Conservation (phyloP, 2,113 vertebrate species). For the Lamprotornis superbus region DNA sequence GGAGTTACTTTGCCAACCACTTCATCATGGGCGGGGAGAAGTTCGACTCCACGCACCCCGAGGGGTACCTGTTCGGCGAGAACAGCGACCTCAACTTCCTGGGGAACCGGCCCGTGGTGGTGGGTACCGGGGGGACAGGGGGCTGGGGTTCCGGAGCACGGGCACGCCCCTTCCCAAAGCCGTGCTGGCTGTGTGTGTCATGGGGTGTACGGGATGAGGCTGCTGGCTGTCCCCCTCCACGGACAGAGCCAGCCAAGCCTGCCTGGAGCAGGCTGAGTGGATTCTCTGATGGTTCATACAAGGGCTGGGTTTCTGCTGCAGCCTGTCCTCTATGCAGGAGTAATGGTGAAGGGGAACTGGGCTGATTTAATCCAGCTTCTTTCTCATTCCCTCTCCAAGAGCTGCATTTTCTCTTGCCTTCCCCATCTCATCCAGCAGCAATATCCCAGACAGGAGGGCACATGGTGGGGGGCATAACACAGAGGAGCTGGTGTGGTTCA, state of each 20-base stretch:
- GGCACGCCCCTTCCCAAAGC: not conserved
- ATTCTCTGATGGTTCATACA: not conserved
- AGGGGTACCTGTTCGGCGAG: conserved; percentile 98
- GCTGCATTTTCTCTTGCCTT: not conserved
- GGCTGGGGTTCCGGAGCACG: not conserved
- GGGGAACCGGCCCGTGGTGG: conserved; percentile 92
- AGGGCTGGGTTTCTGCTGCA: not conserved
- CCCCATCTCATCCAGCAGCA: not conserved
- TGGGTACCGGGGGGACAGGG: conserved; percentile 30
- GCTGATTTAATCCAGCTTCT: not conserved
- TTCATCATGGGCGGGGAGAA: conserved; percentile 99
- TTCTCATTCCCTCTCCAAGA: not conserved
- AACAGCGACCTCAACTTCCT: conserved; percentile 99
- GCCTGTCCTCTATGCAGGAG: fast-evolving
- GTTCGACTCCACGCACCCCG: conserved; percentile 95
- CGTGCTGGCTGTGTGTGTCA: fast-evolving
- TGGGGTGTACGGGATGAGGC: not conserved
- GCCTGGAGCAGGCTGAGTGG: fast-evolving
- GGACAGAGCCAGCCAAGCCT: not conserved
- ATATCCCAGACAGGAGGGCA: not conserved
- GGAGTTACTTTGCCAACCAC: conserved; percentile 97
- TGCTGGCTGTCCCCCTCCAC: not conserved
- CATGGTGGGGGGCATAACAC: fast-evolving
- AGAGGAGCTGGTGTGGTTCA: fast-evolving
- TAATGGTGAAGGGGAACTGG: not conserved